phyloP scores from a whole-genome alignment of 2,113 vertebrate genomes.

The Eleginops maclovinus region DNA sequence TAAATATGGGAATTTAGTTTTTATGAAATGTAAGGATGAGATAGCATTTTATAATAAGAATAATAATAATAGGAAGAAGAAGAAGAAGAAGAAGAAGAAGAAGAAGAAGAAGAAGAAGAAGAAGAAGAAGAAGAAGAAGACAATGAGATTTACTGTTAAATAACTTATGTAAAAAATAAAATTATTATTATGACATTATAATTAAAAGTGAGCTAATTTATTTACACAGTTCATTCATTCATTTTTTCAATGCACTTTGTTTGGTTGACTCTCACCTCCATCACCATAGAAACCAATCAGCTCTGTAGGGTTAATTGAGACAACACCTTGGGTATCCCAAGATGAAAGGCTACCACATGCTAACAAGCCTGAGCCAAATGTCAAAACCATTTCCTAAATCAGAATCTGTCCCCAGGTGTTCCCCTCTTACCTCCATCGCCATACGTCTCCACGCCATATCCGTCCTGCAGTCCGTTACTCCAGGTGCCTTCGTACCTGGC shows the following conservation, averaged over 20 bases:
- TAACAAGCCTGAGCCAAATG: neutral
- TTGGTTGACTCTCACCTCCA: neutral
- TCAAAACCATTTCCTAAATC: neutral
- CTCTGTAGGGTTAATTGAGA: neutral
- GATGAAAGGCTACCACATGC: neutral
- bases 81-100: too few species aligned
- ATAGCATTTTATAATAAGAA: too few species aligned
- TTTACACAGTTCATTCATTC: neutral
- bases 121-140: too few species aligned
- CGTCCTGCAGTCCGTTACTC: constrained; percentile 96
- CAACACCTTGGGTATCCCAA: neutral
- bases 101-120: too few species aligned
- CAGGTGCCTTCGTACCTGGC: constrained; percentile 97
- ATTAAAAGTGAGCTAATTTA: too few species aligned
- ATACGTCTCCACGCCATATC: constrained; percentile 96
- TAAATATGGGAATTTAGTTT: too few species aligned
- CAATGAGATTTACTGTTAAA: too few species aligned
- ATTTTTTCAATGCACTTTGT: neutral
- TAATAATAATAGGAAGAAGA: too few species aligned
- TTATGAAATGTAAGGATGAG: too few species aligned
- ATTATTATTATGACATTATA: too few species aligned
- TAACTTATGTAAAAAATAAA: too few species aligned
- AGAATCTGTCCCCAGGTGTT: neutral
- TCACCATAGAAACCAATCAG: neutral
- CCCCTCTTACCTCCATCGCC: constrained; percentile 91